phyloP scores from a whole-genome alignment of 2,797 vertebrate species.

The Scolopax rusticola region DNA sequence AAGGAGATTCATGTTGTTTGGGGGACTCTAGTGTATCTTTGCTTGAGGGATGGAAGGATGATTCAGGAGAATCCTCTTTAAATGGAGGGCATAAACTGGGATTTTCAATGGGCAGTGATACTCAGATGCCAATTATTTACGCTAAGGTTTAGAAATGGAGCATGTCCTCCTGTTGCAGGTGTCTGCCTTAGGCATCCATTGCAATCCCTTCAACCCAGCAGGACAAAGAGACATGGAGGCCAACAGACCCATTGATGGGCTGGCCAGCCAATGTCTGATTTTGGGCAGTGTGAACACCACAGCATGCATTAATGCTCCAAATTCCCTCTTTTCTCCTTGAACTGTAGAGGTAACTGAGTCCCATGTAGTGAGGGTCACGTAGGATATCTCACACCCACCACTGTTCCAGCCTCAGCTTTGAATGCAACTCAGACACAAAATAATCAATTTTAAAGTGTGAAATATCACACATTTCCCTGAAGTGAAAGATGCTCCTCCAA shows the following conservation, averaged over 20 bases:
- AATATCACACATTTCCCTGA: not conserved
- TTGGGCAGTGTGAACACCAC: not conserved
- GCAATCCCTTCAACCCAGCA: not conserved
- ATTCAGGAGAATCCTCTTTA: not conserved
- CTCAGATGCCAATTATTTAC: not conserved
- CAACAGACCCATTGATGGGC: rapidly evolving
- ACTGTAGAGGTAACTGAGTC: not conserved
- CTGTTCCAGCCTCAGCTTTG: not conserved
- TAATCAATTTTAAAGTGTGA: not conserved
- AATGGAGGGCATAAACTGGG: not conserved
- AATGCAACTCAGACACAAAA: not conserved
- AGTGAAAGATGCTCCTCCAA: not conserved
- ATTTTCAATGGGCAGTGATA: not conserved
- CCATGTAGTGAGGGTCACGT: not conserved
- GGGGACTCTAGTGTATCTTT: not conserved
- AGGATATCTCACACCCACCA: not conserved
- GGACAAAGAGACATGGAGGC: not conserved
- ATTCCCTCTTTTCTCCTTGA: not conserved
- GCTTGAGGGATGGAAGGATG: not conserved
- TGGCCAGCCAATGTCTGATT: not conserved
- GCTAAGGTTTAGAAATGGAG: not conserved
- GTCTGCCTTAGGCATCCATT: not conserved
- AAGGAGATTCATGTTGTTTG: not conserved
- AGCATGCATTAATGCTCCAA: not conserved
- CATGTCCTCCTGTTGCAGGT: not conserved